Base-by-base conservation (phyloP, 2,888 invertebrate species). In the Xestia sexstrigata region DNA sequence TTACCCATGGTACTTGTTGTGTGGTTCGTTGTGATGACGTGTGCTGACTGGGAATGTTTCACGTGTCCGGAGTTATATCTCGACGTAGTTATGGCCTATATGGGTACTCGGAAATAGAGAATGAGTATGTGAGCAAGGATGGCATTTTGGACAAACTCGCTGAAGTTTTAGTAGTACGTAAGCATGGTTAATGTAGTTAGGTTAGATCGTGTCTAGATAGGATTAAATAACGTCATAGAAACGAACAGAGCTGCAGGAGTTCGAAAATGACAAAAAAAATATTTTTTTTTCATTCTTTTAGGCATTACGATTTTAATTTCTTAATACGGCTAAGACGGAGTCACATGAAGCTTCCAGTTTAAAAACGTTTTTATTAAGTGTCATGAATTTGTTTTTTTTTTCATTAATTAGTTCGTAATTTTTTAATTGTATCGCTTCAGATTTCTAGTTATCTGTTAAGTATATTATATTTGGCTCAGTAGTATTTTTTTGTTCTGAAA, bases 181-280 rank as follows among this genome's bases (percentile, higher is more conserved):
- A 92, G 93, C 90, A 91, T 88, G 92, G 89, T 92, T 90, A 93
- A 83, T 91, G 90, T 93, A 93, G 92, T 87, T 94, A 94, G 93
- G 92, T 91, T 94, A 95, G 93, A 91, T 91, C 90, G 90, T 93
- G 91, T 89, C 89, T 92, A 94, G 93, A 91, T 92, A 95, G 95
- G 93, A 91, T 90, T 86, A 93, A 92, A 91, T 91, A 93, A 95
- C 96, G 96, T 96, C 96, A 95, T 96, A 95, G 96, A 95, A 95
- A 94, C 93, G 91, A 89, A 90, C 90, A 85, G 89, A 90, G 88
- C 87, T 85, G 84, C 90, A 86, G 87, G 88, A 88, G 81, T 85
- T 87, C 83, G 88, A 87, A 89, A 91, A 89, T 87, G 89, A 88
- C 84, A 90, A 86, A 90, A 89, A 89, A 89, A 35, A 0, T 8